phyloP scores from a whole-genome alignment of 2,797 vertebrate genomes.

The Amblyraja radiata region DNA sequence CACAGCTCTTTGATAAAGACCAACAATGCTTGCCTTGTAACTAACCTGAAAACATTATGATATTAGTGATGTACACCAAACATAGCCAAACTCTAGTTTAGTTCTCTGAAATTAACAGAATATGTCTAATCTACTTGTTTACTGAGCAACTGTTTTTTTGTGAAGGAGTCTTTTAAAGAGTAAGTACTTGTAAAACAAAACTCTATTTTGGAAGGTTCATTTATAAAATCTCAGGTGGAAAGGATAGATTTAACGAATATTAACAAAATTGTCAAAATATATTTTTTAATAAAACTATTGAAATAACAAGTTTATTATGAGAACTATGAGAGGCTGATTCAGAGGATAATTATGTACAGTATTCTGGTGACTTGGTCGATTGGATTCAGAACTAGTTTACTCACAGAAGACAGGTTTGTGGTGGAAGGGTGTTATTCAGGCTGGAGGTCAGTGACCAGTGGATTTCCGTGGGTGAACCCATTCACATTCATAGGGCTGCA shows the following conservation, averaged over 20 bases:
- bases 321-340: too few species aligned
- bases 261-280: not conserved
- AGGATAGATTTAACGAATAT: not conserved
- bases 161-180: not conserved
- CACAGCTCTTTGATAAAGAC: too few species aligned
- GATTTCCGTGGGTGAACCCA: too few species aligned
- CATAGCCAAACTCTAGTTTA: not conserved
- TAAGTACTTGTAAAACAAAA: not conserved
- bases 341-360: too few species aligned
- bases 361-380: too few species aligned
- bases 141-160: not conserved
- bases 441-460: too few species aligned
- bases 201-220: not conserved
- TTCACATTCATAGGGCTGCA: too few species aligned
- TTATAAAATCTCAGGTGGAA: not conserved
- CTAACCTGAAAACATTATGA: not conserved
- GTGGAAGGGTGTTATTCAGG: too few species aligned
- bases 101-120: not conserved
- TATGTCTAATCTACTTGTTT: not conserved
- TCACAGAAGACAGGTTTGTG: too few species aligned
- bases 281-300: too few species aligned
- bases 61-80: not conserved
- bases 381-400: too few species aligned
- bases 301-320: too few species aligned
- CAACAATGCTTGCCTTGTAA: not conserved